Base-by-base conservation (phyloP, 2,113 vertebrate species). In the Zosterops lateralis region DNA sequence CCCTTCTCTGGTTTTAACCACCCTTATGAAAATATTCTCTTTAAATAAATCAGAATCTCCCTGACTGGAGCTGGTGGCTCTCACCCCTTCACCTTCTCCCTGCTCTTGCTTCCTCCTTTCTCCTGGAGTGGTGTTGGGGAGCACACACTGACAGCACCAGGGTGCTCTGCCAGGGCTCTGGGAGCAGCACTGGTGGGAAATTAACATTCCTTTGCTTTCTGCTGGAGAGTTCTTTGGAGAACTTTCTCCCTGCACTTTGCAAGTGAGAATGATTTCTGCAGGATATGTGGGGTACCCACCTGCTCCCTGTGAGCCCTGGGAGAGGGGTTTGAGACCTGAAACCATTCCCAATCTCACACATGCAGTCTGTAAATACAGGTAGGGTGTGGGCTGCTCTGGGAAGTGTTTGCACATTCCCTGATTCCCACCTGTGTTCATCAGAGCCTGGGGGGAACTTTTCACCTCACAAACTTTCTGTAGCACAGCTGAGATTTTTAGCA, bases 231-330 rank as follows among this genome's bases (percentile, higher is more conserved):
- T 50, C 48, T 15, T 38, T 31, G 47, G 51, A 47, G 75, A 58
- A 14, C 26, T 48, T 71, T 42, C 19, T 50, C 24, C 48, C n/a
- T 6, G 17, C 8, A 8, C 11, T 34, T 36, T 38, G 5, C 11
- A 10, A 5, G 25, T 24, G 38, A 9, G 36, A 31, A 17, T 10
- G 11, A 14, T 17, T 61, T 10, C 70, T 20, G 36, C 21, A 58
- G 84, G 51, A 28, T 10, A 7, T 0, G 0, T 14, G 47, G 34
- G 28, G 14, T 24, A 1, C 25, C 64, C 0, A 0, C 38, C 44
- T 19, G 44, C 8, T 48, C 26, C 21, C 20, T 11, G 9, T 4
- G 3, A 36, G 19, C 16, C 54, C 21, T 3, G 1, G 16, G 11
- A 71, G 18, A 64, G 14, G 16, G 13, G 3, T 53, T 21, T 31